phyloP scores from a whole-genome alignment of 2,888 invertebrate species.

The Eubasilissa splendida region DNA sequence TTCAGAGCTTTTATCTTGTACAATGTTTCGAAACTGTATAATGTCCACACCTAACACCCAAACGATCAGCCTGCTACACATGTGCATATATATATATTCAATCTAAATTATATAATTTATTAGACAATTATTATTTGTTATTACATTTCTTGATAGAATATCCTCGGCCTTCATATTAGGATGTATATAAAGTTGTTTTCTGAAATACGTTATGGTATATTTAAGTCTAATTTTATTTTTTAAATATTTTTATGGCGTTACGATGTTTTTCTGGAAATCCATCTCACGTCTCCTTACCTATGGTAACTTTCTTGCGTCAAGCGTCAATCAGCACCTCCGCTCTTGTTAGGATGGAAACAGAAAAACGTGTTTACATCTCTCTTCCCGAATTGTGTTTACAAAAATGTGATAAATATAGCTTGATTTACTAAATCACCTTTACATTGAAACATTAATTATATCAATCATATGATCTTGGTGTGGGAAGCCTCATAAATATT shows the following conservation, averaged over 20 bases:
- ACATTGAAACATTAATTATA: constrained; percentile 15
- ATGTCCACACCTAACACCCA: too few relatives aligned
- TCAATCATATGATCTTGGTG: constrained; percentile 15
- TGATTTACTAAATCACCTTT: constrained; percentile 20
- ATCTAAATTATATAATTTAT: too few relatives aligned
- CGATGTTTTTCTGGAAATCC: constrained; percentile 8
- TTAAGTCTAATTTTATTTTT: not conserved
- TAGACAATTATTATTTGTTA: too few relatives aligned
- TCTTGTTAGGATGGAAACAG: constrained; percentile 21
- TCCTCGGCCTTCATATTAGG: too few relatives aligned
- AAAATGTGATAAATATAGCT: constrained; percentile 6
- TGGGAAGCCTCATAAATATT: not conserved
- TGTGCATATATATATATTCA: too few relatives aligned
- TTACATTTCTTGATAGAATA: too few relatives aligned
- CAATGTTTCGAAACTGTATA: too few relatives aligned
- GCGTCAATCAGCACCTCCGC: constrained; percentile 46
- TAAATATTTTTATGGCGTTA: not conserved
- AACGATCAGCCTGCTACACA: too few relatives aligned
- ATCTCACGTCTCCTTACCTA: constrained; percentile 15
- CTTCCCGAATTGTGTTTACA: constrained; percentile 45
- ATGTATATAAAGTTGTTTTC: too few relatives aligned
- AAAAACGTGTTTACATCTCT: constrained; percentile 48
- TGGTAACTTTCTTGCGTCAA: constrained; percentile 53
- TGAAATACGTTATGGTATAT: too few relatives aligned
- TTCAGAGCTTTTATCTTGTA: too few relatives aligned